phyloP scores from a whole-genome alignment of 1,140 invertebrate genomes.

The Campoletis sonorensis region DNA sequence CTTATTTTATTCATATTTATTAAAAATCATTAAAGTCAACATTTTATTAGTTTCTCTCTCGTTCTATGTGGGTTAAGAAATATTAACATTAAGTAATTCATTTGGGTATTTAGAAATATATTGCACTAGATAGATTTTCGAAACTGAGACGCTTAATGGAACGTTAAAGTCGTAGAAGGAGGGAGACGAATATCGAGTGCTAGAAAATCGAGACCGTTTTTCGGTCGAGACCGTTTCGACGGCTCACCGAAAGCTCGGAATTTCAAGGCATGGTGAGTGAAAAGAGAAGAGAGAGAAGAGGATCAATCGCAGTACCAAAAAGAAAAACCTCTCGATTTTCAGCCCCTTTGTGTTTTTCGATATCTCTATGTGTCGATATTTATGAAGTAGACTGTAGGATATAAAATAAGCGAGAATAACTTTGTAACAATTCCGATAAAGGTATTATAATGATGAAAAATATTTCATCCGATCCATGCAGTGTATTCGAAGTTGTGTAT shows the following conservation, averaged over 20 bases:
- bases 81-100: too few species aligned
- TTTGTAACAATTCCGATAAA: neutral
- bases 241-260: neutral
- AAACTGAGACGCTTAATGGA: too few species aligned
- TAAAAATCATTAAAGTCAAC: too few species aligned
- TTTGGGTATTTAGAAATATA: too few species aligned
- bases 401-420: neutral
- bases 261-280: neutral
- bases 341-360: neutral
- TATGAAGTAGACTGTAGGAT: neutral
- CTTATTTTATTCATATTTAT: too few species aligned
- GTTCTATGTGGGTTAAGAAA: too few species aligned
- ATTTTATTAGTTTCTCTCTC: too few species aligned
- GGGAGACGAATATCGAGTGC: neutral
- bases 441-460: neutral
- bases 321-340: neutral
- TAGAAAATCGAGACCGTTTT: neutral
- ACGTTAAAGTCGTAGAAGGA: too few species aligned
- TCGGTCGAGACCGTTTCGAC: neutral
- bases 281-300: neutral
- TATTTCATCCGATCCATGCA: neutral
- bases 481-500: neutral
- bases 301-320: neutral
- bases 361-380: neutral
- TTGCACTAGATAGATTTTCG: too few species aligned